Evolutionary conservation across 1,140 invertebrate species (phyloP).

Genomic region (Panagrolaimus sp.): DNA sequence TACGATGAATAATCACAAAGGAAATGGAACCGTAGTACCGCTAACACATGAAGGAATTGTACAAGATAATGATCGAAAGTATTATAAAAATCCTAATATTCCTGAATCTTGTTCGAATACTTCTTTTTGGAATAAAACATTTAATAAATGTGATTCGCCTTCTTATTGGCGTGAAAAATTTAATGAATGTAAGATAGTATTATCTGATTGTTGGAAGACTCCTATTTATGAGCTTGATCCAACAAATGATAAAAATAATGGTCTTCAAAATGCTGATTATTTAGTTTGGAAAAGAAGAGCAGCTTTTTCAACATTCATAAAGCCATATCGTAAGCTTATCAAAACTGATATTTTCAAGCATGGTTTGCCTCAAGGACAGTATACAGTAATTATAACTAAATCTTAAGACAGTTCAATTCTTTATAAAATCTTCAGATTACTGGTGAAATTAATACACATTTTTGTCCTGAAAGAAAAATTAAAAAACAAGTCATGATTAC

Average conservation of each 20-base stretch:
- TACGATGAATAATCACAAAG: no score
- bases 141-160: not conserved
- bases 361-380: not conserved
- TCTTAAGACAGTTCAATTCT: no score
- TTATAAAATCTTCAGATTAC: no score
- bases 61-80: not conserved
- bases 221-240: not conserved
- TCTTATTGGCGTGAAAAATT: not conserved
- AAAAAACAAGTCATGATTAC: not conserved
- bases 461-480: not conserved
- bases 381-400: not conserved
- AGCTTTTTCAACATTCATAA: constrained; percentile 5
- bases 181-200: not conserved
- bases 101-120: no score
- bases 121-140: not conserved
- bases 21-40: not conserved
- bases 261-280: not conserved
- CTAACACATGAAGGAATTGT: not conserved
- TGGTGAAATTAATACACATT: no score
- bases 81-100: not conserved
- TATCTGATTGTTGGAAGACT: not conserved
- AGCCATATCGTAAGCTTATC: not conserved
- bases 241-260: not conserved
- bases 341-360: not conserved
- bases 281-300: not conserved